Evolutionary conservation across 1,140 invertebrate species (phyloP).

Genomic region (Oreohelix idahoensis): DNA sequence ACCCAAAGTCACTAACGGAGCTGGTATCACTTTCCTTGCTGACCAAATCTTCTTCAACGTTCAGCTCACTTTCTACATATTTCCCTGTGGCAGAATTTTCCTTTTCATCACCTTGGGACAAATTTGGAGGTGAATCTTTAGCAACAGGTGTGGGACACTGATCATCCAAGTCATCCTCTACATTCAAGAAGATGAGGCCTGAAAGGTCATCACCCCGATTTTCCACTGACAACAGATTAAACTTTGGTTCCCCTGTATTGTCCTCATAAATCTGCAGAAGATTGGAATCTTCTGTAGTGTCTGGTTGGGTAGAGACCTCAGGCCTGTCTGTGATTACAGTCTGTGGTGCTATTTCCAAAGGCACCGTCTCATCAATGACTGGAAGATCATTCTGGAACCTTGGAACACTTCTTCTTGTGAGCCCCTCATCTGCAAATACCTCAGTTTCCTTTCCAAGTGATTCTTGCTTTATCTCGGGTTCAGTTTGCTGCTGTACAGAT

Average conservation of each 20-base stretch:
- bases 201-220: background rate
- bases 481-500: background rate
- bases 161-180: constrained; percentile 3
- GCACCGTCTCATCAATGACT: background rate
- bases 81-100: background rate
- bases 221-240: background rate
- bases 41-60: background rate
- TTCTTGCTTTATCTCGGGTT: background rate
- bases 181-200: constrained; percentile 4
- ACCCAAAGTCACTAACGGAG: background rate
- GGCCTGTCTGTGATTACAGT: background rate
- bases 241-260: background rate
- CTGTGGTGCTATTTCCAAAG: background rate
- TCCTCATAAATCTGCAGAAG: background rate
- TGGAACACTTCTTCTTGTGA: constrained; percentile 9
- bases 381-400: background rate
- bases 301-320: background rate
- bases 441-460: background rate
- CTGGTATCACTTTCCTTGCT: background rate
- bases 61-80: background rate
- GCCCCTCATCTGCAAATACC: background rate
- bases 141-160: background rate
- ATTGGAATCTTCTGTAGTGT: background rate
- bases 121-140: constrained; percentile 1
- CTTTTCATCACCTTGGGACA: background rate